A percentile compares a stretch with the other conserved stretches of the same genome.
phyloP scores from a whole-genome alignment of 1,140 invertebrate genomes.

The Aricia agestis region DNA sequence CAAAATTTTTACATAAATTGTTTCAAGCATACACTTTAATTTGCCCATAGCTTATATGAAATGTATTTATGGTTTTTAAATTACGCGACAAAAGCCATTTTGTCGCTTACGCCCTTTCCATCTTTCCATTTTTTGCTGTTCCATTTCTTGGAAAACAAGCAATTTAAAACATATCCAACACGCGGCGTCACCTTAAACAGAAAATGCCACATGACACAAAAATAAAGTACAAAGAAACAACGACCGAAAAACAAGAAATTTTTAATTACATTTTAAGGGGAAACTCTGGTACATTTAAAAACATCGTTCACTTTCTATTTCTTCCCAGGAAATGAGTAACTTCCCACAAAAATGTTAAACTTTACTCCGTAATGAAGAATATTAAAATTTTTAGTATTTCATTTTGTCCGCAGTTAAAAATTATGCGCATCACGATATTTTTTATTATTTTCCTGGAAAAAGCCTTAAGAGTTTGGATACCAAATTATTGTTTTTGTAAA shows the following conservation, averaged over 20 bases:
- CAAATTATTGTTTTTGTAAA: background rate
- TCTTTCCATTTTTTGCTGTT: too few relatives aligned
- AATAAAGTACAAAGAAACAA: constrained; percentile 11
- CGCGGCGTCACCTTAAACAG: too few relatives aligned
- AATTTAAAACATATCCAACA: too few relatives aligned
- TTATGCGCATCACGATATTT: background rate
- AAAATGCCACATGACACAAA: background rate
- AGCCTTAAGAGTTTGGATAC: background rate
- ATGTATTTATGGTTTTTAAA: too few relatives aligned
- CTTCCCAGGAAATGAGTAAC: background rate
- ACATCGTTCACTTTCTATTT: background rate
- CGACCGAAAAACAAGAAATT: background rate
- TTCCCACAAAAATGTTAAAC: background rate
- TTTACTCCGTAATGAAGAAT: background rate
- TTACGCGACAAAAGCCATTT: too few relatives aligned
- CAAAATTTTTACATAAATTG: too few relatives aligned
- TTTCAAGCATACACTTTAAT: too few relatives aligned
- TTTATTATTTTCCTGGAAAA: background rate
- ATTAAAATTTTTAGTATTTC: background rate
- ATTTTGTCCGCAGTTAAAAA: background rate
- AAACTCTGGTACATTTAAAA: background rate
- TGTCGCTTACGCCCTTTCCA: too few relatives aligned
- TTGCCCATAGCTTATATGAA: too few relatives aligned
- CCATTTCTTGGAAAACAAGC: too few relatives aligned
- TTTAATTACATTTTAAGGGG: background rate